phyloP scores from a whole-genome alignment of 2,888 invertebrate species.

The Sarcophaga rosellei region DNA sequence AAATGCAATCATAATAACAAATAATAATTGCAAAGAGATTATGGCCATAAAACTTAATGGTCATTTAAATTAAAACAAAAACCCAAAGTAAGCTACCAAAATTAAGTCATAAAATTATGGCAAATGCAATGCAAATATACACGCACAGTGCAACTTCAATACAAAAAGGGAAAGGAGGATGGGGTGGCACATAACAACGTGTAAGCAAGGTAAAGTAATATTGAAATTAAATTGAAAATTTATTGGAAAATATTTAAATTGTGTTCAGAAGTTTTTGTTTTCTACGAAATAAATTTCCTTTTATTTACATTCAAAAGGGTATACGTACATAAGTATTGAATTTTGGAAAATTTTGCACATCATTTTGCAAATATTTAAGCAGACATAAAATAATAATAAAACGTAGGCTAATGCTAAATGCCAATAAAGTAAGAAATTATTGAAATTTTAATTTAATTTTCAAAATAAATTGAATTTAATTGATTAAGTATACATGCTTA shows the following conservation, averaged over 20 bases:
- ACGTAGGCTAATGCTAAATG: too few relatives aligned
- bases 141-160: not conserved
- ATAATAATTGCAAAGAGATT: conserved; percentile 15
- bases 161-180: not conserved
- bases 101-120: not conserved
- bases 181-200: not conserved
- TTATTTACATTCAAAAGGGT: not conserved
- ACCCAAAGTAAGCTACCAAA: not conserved
- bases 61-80: conserved; percentile 31
- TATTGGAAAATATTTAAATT: not conserved
- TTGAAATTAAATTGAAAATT: not conserved
- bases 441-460: too few relatives aligned
- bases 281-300: not conserved
- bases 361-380: too few relatives aligned
- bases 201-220: not conserved
- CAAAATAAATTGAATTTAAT: too few relatives aligned
- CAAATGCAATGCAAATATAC: not conserved
- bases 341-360: too few relatives aligned
- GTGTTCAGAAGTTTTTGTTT: not conserved
- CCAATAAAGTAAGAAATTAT: too few relatives aligned
- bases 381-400: too few relatives aligned
- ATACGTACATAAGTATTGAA: too few relatives aligned
- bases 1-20: not conserved
- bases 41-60: conserved; percentile 29
- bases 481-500: too few relatives aligned